Conservation (phyloP, 2,113 vertebrate species). For the Ameiurus melas region DNA sequence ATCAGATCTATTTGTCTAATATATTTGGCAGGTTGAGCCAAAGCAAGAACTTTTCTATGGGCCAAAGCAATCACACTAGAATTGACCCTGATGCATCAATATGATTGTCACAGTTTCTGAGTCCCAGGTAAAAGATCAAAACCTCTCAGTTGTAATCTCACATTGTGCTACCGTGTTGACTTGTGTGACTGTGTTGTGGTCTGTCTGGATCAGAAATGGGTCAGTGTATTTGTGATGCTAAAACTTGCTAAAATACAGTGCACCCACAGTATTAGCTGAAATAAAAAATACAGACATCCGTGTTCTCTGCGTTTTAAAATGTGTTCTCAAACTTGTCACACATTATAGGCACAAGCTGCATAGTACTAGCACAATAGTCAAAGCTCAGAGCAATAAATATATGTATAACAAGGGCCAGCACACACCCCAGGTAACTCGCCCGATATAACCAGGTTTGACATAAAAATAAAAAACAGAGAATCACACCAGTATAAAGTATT, state of each 20-base stretch:
- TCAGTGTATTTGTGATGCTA: neutral
- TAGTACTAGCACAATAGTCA: neutral
- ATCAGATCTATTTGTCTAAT: neutral
- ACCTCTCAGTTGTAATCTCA: neutral
- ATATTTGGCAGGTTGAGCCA: neutral
- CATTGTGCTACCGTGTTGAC: no score
- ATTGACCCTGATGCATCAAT: neutral
- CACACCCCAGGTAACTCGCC: no score
- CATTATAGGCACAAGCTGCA: neutral
- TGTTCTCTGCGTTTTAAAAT: neutral
- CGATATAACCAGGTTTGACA: no score
- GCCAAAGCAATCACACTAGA: neutral
- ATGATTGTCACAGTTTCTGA: neutral
- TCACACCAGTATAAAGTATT: neutral
- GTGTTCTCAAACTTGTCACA: neutral
- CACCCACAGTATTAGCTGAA: neutral
- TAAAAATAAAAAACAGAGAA: neutral
- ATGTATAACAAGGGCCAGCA: neutral
- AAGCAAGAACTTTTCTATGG: neutral
- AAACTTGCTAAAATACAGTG: neutral
- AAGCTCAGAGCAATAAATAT: neutral
- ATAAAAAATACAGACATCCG: neutral
- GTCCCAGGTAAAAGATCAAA: neutral
- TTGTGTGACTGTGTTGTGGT: no score
- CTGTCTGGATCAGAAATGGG: neutral